phyloP scores from a whole-genome alignment of 1,140 invertebrate species.

The Neotoxoptera formosana region DNA sequence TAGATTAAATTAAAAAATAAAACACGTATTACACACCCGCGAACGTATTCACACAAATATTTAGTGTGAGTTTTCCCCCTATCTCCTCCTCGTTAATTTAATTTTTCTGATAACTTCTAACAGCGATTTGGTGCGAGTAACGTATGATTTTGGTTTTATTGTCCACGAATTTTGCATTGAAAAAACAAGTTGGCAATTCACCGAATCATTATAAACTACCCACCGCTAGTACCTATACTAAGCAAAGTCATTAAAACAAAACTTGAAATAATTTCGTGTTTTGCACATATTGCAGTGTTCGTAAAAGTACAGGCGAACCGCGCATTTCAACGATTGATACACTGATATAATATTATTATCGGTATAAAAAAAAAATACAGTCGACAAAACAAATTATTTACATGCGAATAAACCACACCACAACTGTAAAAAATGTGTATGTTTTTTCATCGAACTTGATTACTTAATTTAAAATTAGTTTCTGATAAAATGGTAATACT shows the following conservation, averaged over 20 bases:
- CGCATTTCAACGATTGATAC: background rate
- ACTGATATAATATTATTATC: background rate
- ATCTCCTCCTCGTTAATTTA: background rate
- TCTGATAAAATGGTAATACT: background rate
- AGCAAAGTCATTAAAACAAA: background rate
- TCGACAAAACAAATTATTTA: background rate
- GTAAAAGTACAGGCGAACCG: background rate
- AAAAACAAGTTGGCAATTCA: background rate
- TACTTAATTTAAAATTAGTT: background rate
- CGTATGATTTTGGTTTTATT: background rate
- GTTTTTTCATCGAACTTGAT: background rate
- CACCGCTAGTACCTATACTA: background rate
- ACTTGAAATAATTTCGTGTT: background rate
- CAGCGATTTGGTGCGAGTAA: background rate
- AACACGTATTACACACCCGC: background rate
- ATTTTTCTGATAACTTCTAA: background rate
- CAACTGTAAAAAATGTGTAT: background rate
- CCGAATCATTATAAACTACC: background rate
- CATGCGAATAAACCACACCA: background rate
- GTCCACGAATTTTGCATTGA: no score
- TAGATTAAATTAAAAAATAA: slow-evolving; percentile 21
- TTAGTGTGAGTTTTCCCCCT: background rate
- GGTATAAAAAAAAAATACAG: background rate
- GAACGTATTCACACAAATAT: background rate
- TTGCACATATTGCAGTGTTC: background rate